Base-by-base conservation (phyloP, 2,888 invertebrate species). In the Coleophora flavipennella region DNA sequence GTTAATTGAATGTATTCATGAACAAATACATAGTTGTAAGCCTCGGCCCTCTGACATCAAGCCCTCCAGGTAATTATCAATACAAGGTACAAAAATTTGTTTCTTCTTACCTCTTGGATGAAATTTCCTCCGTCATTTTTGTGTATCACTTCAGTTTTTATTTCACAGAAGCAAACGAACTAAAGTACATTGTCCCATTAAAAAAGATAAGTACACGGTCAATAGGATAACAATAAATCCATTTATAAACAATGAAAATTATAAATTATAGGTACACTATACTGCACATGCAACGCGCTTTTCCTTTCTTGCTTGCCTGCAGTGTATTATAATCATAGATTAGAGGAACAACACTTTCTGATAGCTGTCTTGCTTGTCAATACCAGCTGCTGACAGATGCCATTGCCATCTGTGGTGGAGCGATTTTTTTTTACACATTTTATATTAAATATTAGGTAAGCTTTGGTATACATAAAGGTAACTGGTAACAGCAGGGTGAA, bases 71-170 rank as follows among this genome's bases (percentile, higher is more conserved):
- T 39, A 39, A 37, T 13, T 39, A 28, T 40, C 31, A 33, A 47
- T 45, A 32, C 1, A 6, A 29, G 29, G n/a, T 35, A 8, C 27
- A 25, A 3, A 20, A 20, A 4, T 20, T 20, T 20, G 3, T 20
- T 20, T 20, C 6, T 49, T 63, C 71, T 74, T 71, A 79, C 83
- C 77, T 83, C 60, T 83, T 83, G 44, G 84, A 80, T 62, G 83
- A 74, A 69, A 74, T 81, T 72, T 83, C 81, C 58, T 70, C 35
- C 8, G 43, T 81, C 81, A 83, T 83, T 67, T 71, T 75, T 49
- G 55, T 45, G 38, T 53, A 59, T 60, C 61, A 62, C 61, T 62
- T 57, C 20, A 47, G 42, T 52, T 40, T 45, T 54, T 33, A 64
- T 49, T 46, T 52, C 46, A 50, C 45, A 45, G 46, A 52, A 55